Evolutionary conservation across 2,888 invertebrate species (phyloP), one percentile per base, ranked within the genome.

Genomic region (Hypsopygia costalis): DNA sequence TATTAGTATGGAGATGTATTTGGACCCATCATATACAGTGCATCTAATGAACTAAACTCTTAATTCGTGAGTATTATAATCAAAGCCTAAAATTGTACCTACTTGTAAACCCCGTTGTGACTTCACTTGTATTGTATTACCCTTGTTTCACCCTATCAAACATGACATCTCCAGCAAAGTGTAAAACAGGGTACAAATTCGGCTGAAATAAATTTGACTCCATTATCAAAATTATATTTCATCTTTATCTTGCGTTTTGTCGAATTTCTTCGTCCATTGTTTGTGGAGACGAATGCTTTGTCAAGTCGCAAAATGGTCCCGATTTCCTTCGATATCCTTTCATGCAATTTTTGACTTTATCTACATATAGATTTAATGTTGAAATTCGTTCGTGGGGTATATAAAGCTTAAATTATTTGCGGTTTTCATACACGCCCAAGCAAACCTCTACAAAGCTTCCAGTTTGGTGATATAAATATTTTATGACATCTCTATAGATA

Each of bases 191-290:
- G 16, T 40, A 46, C 52, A 46, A 55, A 37, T 52, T 49, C 42
- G 37, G 16, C 41, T 30, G 41, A 51, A 57, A 62, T 52, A 59
- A 57, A 62, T 60, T 57, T 41, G 48, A 43, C 40, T 45, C 55
- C 55, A 65, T 71, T 64, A 68, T 54, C 52, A 59, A 62, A 70
- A 69, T 64, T 64, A 64, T 66, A 63, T 63, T 61, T 67, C 72
- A 71, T 66, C 62, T 69, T 69, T 74, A 69, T 73, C 70, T 69
- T 47, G 52, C 52, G 51, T 62, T 70, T 67, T 58, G 62, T 59
- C 64, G 61, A 70, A 56, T 58, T 61, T 58, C 58, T 57, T 60
- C 52, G 40, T 28, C 58, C 43, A 54, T 59, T 60, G 63, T 68
- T 64, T 59, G 58, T 35, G 41, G 44, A 52, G 44, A 55, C 50